Evolutionary conservation across 2,797 vertebrate species (phyloP).

Genomic region (Sitta carolinensis): DNA sequence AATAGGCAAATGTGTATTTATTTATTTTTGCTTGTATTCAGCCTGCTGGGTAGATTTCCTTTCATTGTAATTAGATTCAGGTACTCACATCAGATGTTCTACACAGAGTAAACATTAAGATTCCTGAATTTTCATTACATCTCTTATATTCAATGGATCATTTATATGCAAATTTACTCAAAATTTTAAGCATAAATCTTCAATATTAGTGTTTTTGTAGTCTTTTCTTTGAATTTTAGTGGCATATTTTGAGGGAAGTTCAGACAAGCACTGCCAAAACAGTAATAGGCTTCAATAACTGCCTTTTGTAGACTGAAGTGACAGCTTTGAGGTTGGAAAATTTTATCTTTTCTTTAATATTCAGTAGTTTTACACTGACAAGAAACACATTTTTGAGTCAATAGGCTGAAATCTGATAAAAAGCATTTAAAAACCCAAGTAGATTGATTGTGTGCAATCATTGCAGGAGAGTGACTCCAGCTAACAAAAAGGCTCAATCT

Average conservation of each 20-base stretch:
- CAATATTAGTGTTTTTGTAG: not conserved
- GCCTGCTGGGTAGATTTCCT: not conserved
- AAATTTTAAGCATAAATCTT: not conserved
- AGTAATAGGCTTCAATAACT: slow-evolving; percentile 32
- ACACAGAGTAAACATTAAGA: not conserved
- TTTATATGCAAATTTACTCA: slow-evolving; percentile 9
- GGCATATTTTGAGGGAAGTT: slow-evolving; percentile 33
- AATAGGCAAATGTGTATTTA: not conserved
- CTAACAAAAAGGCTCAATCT: slow-evolving; percentile 18
- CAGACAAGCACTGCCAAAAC: slow-evolving; percentile 22
- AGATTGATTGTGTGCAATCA: slow-evolving; percentile 4
- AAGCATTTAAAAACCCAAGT: slow-evolving; percentile 37
- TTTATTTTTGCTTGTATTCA: not conserved
- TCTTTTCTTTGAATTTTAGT: not conserved
- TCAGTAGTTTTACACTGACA: slow-evolving; percentile 2
- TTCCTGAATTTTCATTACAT: not conserved
- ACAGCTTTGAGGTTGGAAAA: slow-evolving; percentile 24
- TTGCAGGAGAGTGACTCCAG: slow-evolving; percentile 1
- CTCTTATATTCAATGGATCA: not conserved
- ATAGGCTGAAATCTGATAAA: slow-evolving; percentile 53
- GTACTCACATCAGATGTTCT: not conserved
- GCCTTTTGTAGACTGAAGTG: slow-evolving; percentile 24
- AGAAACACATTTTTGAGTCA: slow-evolving; percentile 36
- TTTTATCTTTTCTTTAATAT: slow-evolving; percentile 30
- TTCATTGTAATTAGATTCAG: not conserved